A percentile compares a stretch with the other conserved stretches of the same genome.
These are phyloP conservation scores for Mesoligia furuncula DNA, from an alignment of 2,888 invertebrate genomes.

Conservation along the genomic window DNA sequence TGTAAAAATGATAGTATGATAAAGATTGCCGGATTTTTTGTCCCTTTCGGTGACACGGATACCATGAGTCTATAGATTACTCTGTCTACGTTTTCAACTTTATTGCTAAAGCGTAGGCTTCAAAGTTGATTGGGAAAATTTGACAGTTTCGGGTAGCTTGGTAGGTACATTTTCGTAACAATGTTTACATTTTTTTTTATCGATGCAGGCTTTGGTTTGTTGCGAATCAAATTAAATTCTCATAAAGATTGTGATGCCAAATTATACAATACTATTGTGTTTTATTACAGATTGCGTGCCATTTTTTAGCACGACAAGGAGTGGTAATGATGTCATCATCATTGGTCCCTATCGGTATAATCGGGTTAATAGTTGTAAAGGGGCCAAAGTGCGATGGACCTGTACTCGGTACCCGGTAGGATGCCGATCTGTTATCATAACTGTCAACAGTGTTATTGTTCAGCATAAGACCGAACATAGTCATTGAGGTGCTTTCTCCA, in stretches of 20 bases:
- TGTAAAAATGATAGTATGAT: too few relatives aligned
- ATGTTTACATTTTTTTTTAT: not conserved
- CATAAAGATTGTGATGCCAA: too few relatives aligned
- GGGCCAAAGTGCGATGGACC: constrained; percentile 63
- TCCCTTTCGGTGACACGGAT: too few relatives aligned
- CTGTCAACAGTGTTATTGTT: constrained; percentile 29
- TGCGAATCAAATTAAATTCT: not conserved
- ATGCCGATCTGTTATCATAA: constrained; percentile 45
- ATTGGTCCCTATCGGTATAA: constrained; percentile 42
- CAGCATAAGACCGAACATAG: constrained; percentile 12
- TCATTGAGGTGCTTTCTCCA: constrained; percentile 2
- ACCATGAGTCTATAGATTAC: too few relatives aligned
- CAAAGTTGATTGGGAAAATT: too few relatives aligned
- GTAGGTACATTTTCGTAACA: not conserved
- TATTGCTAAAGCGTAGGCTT: too few relatives aligned
- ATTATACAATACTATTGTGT: not conserved
- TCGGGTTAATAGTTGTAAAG: constrained; percentile 32
- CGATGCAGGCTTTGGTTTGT: too few relatives aligned
- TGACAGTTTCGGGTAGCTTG: too few relatives aligned
- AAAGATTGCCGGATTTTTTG: too few relatives aligned
- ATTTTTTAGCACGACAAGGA: constrained; percentile 32
- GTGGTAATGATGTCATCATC: constrained; percentile 33
- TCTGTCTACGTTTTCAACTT: too few relatives aligned
- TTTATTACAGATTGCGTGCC: constrained; percentile 6
- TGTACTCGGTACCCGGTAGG: constrained; percentile 43